These are phyloP conservation scores for Ceratoteleas bidentatus DNA, from an alignment of 1,140 invertebrate genomes.

Conservation along the genomic window DNA sequence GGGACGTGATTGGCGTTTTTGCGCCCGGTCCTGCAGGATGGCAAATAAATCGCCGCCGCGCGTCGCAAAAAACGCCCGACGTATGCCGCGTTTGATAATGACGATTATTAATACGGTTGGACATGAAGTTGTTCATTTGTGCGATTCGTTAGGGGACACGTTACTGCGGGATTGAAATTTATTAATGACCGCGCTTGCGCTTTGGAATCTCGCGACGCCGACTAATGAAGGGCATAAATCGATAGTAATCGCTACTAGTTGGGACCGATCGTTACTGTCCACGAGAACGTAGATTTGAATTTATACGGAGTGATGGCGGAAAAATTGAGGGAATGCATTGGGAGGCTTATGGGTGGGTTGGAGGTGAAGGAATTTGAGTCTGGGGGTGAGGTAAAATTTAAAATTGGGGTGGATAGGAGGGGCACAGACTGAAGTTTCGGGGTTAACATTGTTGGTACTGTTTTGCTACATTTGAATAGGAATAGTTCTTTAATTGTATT, in stretches of 20 bases:
- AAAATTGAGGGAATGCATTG: too few species aligned
- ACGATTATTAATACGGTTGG: constrained; percentile 34
- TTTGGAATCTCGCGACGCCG: constrained; percentile 31
- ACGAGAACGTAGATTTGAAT: constrained; percentile 12
- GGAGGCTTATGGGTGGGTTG: too few species aligned
- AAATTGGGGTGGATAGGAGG: too few species aligned
- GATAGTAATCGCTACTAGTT: constrained; percentile 45
- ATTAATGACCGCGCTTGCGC: constrained; percentile 39
- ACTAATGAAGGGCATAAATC: constrained; percentile 42
- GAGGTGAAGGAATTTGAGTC: too few species aligned
- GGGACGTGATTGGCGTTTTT: constrained; percentile 39
- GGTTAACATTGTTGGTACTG: too few species aligned
- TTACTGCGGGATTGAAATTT: constrained; percentile 41
- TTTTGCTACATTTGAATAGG: too few species aligned
- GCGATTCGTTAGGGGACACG: constrained; percentile 32
- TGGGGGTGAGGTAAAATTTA: too few species aligned
- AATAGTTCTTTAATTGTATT: too few species aligned
- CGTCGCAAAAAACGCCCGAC: not conserved
- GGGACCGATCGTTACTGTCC: constrained; percentile 14
- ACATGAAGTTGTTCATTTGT: constrained; percentile 40
- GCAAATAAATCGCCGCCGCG: constrained; percentile 13
- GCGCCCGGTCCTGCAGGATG: not conserved
- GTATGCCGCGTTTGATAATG: constrained; percentile 14
- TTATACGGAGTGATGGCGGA: not conserved
- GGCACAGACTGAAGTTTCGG: too few species aligned